A percentile compares a stretch with the other conserved stretches of the same genome.
phyloP scores from a whole-genome alignment of 2,797 vertebrate species.

The Okamejei kenojei region DNA sequence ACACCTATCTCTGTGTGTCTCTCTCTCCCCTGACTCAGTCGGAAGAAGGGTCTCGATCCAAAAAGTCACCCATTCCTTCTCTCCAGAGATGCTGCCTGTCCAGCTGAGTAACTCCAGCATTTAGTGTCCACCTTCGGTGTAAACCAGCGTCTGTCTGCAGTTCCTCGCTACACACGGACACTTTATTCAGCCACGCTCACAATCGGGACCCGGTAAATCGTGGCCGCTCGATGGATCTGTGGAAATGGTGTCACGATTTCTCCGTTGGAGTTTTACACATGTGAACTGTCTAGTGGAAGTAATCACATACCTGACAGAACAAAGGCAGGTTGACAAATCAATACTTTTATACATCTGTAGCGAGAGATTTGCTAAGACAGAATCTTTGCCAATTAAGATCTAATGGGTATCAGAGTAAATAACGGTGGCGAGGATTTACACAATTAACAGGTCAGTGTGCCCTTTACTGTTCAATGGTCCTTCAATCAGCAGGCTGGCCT shows the following conservation, averaged over 20 bases:
- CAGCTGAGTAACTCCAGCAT: no score
- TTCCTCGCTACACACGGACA: no score
- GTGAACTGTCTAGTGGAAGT: background rate
- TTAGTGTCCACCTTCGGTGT: no score
- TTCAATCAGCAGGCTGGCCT: background rate
- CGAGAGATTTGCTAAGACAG: background rate
- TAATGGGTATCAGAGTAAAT: background rate
- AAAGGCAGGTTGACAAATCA: background rate
- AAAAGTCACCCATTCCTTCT: no score
- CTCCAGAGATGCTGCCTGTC: no score
- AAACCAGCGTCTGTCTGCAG: no score
- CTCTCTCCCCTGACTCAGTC: no score
- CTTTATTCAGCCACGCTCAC: no score
- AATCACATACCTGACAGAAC: background rate
- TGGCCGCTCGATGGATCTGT: background rate
- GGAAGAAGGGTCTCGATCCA: no score
- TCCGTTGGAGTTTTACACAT: background rate
- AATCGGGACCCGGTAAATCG: background rate
- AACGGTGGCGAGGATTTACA: background rate
- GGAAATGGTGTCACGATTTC: no score
- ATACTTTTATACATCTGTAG: background rate
- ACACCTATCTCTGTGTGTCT: no score
- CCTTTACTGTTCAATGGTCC: background rate
- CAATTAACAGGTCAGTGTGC: background rate
- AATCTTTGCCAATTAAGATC: constrained; percentile 1